Base-by-base conservation (phyloP, 2,113 vertebrate genomes). In the Rana temporaria region DNA sequence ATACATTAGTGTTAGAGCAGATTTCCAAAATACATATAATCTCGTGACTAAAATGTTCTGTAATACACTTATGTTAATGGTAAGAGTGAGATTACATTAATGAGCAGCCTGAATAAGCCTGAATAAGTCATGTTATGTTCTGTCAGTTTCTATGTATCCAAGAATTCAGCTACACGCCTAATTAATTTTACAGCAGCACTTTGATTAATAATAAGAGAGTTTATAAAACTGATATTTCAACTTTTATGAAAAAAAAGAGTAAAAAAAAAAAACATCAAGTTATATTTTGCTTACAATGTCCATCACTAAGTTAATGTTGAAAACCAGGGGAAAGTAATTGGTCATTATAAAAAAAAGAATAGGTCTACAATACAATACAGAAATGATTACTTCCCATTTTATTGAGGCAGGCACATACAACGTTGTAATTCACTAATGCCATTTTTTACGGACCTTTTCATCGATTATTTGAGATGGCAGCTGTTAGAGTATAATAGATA, bases 111-210 rank as follows among this genome's bases (percentile, higher is more conserved):
- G 67, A 63, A 70, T 81, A 81, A 81, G 24, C 32, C 57, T 81
- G 67, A 63, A 70, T 81, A 81, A 81, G 24, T 72, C 68, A 72
- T 81, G 79, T 81, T 63, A 72, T 81, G 69, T 71, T 70, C 66
- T 81, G 79, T 63, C 79, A 81, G 69, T 62, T 71, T 63, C 67
- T 72, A 62, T 81, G 59, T 81, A 72, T 72, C 42, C 38, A n/a
- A 53, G 57, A 63, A 48, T 72, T 60, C 57, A 60, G 38, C 79
- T 63, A 63, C 79, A 81, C 18, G 56, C 79, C 68, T 81, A 72
- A 81, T 81, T 81, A 81, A 81, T 72, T 81, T 72, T 81, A 81
- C 68, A 81, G 68, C 79, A 81, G 38, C 63, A 62, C 65, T 68
- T 68, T 79, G 77, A 81, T 72, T 81, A 69, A 81, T 81, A 71